phyloP scores from a whole-genome alignment of 2,888 invertebrate species.

The Chrysotoxum bicinctum region DNA sequence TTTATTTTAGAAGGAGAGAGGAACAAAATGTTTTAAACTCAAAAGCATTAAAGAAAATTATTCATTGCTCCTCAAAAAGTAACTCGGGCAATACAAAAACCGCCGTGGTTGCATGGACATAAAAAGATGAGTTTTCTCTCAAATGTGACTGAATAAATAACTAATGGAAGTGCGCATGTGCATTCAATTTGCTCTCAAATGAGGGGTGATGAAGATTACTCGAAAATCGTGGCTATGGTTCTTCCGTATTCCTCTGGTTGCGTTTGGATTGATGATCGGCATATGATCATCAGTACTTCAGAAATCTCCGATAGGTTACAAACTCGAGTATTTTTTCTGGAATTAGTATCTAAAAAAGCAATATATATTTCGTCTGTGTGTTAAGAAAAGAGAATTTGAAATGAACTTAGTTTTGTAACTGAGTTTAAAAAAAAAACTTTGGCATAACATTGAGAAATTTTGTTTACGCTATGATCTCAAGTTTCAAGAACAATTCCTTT shows the following conservation, averaged over 20 bases:
- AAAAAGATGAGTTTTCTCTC: constrained; percentile 38
- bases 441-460: neutral
- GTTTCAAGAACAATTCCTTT: neutral
- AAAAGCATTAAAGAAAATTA: constrained; percentile 18
- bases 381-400: neutral
- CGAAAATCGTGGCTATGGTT: constrained; percentile 19
- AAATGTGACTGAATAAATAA: neutral
- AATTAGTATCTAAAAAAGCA: neutral
- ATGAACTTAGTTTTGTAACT: neutral
- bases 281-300: constrained; percentile 56
- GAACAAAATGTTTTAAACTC: neutral
- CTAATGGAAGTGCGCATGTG: constrained; percentile 44
- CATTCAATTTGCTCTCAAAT: constrained; percentile 8
- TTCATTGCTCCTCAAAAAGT: constrained; percentile 6
- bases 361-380: neutral
- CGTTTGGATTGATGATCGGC: constrained; percentile 46
- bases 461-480: neutral
- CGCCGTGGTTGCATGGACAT: neutral
- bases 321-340: neutral
- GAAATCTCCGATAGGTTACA: constrained; percentile 40
- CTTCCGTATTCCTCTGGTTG: constrained; percentile 52
- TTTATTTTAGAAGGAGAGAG: neutral
- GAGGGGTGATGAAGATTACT: constrained; percentile 38
- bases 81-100: constrained; percentile 28
- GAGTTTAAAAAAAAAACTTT: neutral